Evolutionary conservation across 2,888 invertebrate species (phyloP), one percentile per base, ranked within the genome.

Genomic region (Himalopsyche anomala): DNA sequence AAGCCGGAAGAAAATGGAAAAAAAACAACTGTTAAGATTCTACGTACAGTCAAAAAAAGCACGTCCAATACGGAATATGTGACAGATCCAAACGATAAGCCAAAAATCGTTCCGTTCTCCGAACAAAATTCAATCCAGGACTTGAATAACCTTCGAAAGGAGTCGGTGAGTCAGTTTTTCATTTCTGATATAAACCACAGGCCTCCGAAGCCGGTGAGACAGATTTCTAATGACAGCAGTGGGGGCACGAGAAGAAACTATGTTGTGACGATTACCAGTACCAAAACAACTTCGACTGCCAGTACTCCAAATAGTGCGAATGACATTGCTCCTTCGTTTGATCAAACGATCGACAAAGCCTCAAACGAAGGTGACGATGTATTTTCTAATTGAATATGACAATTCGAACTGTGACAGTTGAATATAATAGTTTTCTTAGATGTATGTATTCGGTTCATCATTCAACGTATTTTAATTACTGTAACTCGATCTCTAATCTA

Each of bases 61-160:
- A 83, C 86, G 5, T 36, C 86, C 8, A 62, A 62, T 11, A 62
- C 62, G 5, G 62, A 62, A 62, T 62, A 62, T 15, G 62, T 62
- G n/a, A 62, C 62, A n/a, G 62, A 62, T 62, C 62, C 62, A 19
- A 62, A 62, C 62, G 62, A 62, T 62, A 62, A 11, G 28, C 42
- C 81, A 40, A 84, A 87, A 15, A 62, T 9, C 17, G 74, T 51
- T n/a, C 45, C 82, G 9, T 28, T 84, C 17, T 88, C 88, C 2
- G 86, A 88, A 79, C 87, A 88, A 69, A 84, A 54, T 8, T 86
- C 86, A 8, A 74, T 82, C 19, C 83, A 87, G 12, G 87, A 88
- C 69, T 55, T 88, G 36, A 15, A 42, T n/a, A 87, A 62, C 55
- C 36, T 86, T 45, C 85, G 85, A 28, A 86, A 84, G 28, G 85